Evolutionary conservation across 1,140 invertebrate genomes (phyloP), one percentile per base, ranked within the genome.

Genomic region (Aphelinus certus): DNA sequence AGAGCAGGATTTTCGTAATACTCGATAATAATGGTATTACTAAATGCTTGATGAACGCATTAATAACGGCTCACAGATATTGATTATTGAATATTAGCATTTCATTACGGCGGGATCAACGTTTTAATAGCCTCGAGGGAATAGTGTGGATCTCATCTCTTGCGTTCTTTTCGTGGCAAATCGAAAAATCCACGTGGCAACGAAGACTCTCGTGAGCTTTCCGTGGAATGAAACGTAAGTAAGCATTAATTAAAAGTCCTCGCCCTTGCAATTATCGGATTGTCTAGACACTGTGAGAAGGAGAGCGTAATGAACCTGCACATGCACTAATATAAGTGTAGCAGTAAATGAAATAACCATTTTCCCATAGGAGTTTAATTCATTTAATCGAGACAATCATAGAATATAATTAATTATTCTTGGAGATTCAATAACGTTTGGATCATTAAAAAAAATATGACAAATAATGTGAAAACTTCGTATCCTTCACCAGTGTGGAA

Each of bases 31-130:
- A 26, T 26, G 26, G 26, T 26, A 26, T 26, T 26, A 26, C 26
- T 26, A 26, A 26, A 26, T 26, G 26, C 26, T 26, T 26, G 26
- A 26, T 26, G 26, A 26, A 65, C 0, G 63, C n/a, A 65, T 65
- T 53, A 47, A 46, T 46, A 65, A 65, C 51, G 48, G 47, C 43
- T 47, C 5, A 42, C 7, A 67, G 51, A 42, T 67, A 67, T 67
- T 56, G 65, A 67, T 67, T 67, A 67, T 67, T 47, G 65, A 53
- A 55, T 67, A 55, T 67, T 56, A 67, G 65, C 47, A 65, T 65
- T 65, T 65, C 48, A 53, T 65, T 48, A 48, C 5, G 10, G 43
- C 53, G 51, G 66, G 56, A 69, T 69, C 56, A 58, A 49, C 45
- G 48, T 58, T 69, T 57, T 56, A 57, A 48, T 58, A 48, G 66